These are phyloP conservation scores for Campoplex capitator DNA, from an alignment of 2,888 invertebrate genomes.

Conservation along the genomic window DNA sequence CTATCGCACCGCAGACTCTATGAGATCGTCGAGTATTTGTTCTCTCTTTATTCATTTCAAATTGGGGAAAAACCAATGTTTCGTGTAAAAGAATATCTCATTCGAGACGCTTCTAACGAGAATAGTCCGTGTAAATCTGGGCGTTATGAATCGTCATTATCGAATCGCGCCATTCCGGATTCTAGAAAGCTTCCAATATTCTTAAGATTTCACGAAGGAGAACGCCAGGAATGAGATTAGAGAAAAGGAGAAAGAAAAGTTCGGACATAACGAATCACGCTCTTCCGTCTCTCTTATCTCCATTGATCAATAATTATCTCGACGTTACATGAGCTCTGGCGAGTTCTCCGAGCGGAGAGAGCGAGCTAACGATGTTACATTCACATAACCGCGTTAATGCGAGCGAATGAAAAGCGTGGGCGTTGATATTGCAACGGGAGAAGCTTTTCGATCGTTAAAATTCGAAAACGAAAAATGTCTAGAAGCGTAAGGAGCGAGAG, in stretches of 20 bases:
- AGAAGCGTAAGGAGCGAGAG: too few relatives aligned
- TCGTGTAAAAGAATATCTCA: background rate
- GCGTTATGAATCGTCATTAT: too few relatives aligned
- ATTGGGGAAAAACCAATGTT: too few relatives aligned
- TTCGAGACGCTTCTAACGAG: background rate
- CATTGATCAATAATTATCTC: slow-evolving; percentile 71
- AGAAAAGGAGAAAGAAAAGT: slow-evolving; percentile 8
- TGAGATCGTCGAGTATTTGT: background rate
- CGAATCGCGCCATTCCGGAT: too few relatives aligned
- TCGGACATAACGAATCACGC: slow-evolving; percentile 70
- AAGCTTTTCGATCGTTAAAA: background rate
- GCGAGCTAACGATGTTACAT: slow-evolving; percentile 27
- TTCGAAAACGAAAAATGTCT: too few relatives aligned
- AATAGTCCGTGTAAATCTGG: background rate
- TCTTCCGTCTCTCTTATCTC: slow-evolving; percentile 70
- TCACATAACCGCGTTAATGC: slow-evolving; percentile 1
- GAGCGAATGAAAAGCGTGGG: background rate
- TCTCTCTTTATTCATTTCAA: background rate
- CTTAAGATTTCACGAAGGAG: background rate
- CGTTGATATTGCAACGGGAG: background rate
- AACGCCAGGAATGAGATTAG: background rate
- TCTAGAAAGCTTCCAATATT: background rate
- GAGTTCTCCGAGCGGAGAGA: slow-evolving; percentile 45
- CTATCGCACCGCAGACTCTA: background rate
- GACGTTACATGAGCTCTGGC: slow-evolving; percentile 67